phyloP scores from a whole-genome alignment of 2,113 vertebrate genomes.

The Oreochromis spilurus region DNA sequence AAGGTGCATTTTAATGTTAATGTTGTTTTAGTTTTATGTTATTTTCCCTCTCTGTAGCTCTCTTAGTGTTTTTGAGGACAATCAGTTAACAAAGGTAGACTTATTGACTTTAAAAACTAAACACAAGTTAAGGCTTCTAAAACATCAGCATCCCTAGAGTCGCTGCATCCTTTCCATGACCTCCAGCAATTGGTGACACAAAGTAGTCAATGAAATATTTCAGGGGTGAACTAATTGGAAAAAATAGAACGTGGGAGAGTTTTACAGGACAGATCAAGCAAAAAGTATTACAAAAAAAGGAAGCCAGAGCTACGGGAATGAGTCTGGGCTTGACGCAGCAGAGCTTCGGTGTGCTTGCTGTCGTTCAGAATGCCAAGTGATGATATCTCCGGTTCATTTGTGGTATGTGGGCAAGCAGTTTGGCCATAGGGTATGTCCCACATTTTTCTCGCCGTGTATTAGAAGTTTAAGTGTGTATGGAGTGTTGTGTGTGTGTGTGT shows the following conservation, averaged over 20 bases:
- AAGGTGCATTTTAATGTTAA: not conserved
- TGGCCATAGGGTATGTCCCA: constrained; percentile 32
- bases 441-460: constrained; percentile 24
- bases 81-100: not conserved
- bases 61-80: not conserved
- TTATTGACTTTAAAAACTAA: not conserved
- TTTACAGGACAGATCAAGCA: not conserved
- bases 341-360: not conserved
- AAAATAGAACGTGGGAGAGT: not conserved
- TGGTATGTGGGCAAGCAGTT: constrained; percentile 13
- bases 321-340: constrained; percentile 37
- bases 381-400: constrained; percentile 19
- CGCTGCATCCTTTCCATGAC: not conserved
- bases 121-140: not conserved
- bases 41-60: not conserved
- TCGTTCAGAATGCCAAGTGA: not conserved
- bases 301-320: not conserved
- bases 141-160: not conserved
- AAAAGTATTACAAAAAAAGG: not conserved
- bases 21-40: not conserved
- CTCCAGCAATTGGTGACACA: not conserved
- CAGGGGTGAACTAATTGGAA: not conserved
- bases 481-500: not conserved
- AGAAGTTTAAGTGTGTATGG: not conserved
- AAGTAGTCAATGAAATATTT: not conserved